These are phyloP conservation scores for Procambarus clarkii DNA, from an alignment of 1,140 invertebrate species.

Conservation along the genomic window DNA sequence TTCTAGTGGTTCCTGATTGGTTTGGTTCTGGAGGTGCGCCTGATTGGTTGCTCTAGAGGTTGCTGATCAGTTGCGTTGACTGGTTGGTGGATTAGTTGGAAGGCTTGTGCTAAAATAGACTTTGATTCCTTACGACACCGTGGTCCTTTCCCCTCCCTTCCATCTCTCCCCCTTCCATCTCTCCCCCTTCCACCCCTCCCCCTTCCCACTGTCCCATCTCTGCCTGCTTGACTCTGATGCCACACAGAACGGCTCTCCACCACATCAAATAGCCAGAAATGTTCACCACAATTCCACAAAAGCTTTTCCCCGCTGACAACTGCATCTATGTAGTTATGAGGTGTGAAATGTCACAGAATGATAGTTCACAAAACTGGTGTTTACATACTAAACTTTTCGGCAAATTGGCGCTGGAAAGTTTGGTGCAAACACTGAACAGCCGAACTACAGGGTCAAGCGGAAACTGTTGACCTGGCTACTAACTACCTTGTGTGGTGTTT, in stretches of 20 bases:
- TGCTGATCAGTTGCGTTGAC: too few species aligned
- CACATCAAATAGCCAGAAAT: neutral
- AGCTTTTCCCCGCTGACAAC: neutral
- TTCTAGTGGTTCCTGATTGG: too few species aligned
- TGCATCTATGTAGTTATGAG: neutral
- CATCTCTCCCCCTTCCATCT: neutral
- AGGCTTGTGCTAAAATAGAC: too few species aligned
- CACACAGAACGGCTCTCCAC: neutral
- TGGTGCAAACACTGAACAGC: neutral
- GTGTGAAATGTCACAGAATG: neutral
- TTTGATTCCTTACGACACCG: neutral
- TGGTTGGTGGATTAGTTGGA: too few species aligned
- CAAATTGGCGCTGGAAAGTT: neutral
- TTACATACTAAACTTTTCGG: neutral
- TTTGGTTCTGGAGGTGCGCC: too few species aligned
- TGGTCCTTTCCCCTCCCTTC: neutral
- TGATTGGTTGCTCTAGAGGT: too few species aligned
- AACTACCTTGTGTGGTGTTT: neutral
- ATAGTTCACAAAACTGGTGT: neutral
- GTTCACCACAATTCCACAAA: neutral
- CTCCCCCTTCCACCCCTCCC: neutral
- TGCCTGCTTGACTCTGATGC: too few species aligned
- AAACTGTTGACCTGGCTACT: neutral
- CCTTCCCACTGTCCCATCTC: too few species aligned
- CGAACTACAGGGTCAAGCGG: neutral